Percentiles rank a stretch among this genome's conserved stretches.
These are phyloP conservation scores for Norana najaformis DNA, from an alignment of 2,888 invertebrate species.

Conservation along the genomic window DNA sequence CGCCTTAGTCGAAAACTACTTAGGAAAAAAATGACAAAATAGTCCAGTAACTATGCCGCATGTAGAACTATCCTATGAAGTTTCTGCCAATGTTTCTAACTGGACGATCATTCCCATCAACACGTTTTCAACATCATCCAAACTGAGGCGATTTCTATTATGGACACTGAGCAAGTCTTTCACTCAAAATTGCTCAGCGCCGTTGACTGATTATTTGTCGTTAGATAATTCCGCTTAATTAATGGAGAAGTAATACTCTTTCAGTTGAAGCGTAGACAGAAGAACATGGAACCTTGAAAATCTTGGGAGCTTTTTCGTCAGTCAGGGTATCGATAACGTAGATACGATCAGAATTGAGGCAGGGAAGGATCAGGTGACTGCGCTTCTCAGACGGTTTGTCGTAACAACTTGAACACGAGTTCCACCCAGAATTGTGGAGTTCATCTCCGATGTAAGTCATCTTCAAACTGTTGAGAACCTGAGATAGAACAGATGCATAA, in stretches of 20 bases:
- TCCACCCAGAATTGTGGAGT: conserved; percentile 95
- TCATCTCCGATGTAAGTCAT: conserved; percentile 82
- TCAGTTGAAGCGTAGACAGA: too few relatives aligned
- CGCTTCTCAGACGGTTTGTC: conserved; percentile 68
- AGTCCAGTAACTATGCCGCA: too few relatives aligned
- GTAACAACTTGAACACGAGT: conserved; percentile 91
- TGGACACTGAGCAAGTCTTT: too few relatives aligned
- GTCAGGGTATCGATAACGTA: conserved; percentile 77
- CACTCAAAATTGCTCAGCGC: too few relatives aligned
- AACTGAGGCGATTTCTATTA: too few relatives aligned
- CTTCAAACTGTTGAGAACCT: conserved; percentile 79
- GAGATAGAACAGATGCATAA: not conserved
- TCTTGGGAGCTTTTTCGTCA: conserved; percentile 72
- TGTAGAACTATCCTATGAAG: too few relatives aligned
- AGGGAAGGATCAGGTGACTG: conserved; percentile 81
- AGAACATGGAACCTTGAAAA: conserved; percentile 49
- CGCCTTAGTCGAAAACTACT: too few relatives aligned
- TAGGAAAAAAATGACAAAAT: too few relatives aligned
- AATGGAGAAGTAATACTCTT: not conserved
- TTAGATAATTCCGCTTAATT: not conserved
- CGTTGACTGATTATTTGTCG: too few relatives aligned
- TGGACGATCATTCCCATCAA: too few relatives aligned
- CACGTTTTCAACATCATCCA: too few relatives aligned
- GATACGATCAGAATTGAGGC: conserved; percentile 78
- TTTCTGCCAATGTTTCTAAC: too few relatives aligned